Conservation (phyloP, 2,888 invertebrate species). For the Apocheima hispidaria region DNA sequence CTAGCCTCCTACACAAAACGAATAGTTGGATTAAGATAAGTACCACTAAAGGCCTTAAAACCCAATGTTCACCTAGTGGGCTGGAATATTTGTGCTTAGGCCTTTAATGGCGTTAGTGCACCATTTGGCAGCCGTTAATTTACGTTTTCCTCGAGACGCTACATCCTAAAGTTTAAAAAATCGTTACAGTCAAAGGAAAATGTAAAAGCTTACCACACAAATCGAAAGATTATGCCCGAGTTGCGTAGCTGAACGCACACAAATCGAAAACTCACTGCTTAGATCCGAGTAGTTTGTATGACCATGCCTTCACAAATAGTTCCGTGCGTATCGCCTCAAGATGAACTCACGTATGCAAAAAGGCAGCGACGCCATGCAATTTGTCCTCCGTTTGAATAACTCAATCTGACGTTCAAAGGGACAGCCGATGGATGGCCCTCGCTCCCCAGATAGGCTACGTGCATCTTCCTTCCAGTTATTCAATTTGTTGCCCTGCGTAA, state of each 20-base stretch:
- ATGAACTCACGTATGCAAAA: slow-evolving; percentile 47
- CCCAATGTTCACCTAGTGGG: too few species aligned
- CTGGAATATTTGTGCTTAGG: too few species aligned
- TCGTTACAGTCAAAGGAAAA: neutral
- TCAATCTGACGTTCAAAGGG: slow-evolving; percentile 71
- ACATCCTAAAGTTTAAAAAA: neutral
- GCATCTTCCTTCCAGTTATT: slow-evolving; percentile 81
- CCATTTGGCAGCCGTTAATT: too few species aligned
- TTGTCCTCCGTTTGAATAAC: slow-evolving; percentile 63
- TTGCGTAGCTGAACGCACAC: neutral
- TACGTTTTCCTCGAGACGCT: too few species aligned
- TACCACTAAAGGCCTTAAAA: too few species aligned
- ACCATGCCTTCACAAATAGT: neutral
- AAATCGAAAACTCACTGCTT: neutral
- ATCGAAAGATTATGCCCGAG: neutral
- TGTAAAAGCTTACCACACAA: neutral
- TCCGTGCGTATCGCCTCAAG: slow-evolving; percentile 11
- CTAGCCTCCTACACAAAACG: too few species aligned
- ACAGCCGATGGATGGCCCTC: slow-evolving; percentile 79
- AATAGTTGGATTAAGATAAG: too few species aligned
- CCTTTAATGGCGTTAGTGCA: too few species aligned
- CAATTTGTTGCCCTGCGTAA: slow-evolving; percentile 73
- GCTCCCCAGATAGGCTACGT: slow-evolving; percentile 73
- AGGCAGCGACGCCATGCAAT: slow-evolving; percentile 53
- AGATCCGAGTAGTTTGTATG: neutral